phyloP scores from a whole-genome alignment of 53 echinoderm and acorn worm species.

The Echinarachnius parma region DNA sequence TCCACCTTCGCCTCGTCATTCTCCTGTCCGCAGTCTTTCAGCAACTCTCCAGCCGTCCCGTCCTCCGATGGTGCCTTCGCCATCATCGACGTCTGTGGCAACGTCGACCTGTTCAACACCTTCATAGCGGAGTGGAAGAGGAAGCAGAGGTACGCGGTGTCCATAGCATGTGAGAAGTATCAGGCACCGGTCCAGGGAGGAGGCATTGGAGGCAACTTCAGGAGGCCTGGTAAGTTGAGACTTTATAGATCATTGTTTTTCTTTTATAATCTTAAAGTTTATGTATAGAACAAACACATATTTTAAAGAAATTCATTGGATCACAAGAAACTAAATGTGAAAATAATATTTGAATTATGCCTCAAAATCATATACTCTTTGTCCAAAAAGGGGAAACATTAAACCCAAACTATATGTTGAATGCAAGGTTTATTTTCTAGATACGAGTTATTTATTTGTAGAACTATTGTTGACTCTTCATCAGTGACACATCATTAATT shows the following conservation, averaged over 20 bases:
- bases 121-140: slow-evolving; percentile 82
- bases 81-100: slow-evolving; percentile 88
- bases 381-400: too few relatives aligned
- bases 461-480: too few relatives aligned
- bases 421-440: too few relatives aligned
- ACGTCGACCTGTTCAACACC: slow-evolving; percentile 73
- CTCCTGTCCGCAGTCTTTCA: slow-evolving; percentile 35
- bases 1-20: slow-evolving; percentile 12
- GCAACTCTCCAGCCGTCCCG: slow-evolving; percentile 45
- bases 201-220: slow-evolving; percentile 85
- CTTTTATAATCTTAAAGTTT: not conserved
- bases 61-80: slow-evolving; percentile 73
- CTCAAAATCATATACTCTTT: too few relatives aligned
- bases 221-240: slow-evolving; percentile 21
- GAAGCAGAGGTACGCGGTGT: slow-evolving; percentile 70
- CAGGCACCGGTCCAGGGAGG: slow-evolving; percentile 63
- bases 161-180: slow-evolving; percentile 84
- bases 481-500: too few relatives aligned
- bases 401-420: too few relatives aligned
- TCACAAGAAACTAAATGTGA: too few relatives aligned
- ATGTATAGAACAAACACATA: too few relatives aligned
- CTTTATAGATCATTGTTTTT: not conserved
- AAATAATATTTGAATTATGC: too few relatives aligned
- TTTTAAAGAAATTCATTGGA: too few relatives aligned
- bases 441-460: too few relatives aligned